phyloP scores from a whole-genome alignment of 1,140 invertebrate genomes.

The Sinella curviseta region DNA sequence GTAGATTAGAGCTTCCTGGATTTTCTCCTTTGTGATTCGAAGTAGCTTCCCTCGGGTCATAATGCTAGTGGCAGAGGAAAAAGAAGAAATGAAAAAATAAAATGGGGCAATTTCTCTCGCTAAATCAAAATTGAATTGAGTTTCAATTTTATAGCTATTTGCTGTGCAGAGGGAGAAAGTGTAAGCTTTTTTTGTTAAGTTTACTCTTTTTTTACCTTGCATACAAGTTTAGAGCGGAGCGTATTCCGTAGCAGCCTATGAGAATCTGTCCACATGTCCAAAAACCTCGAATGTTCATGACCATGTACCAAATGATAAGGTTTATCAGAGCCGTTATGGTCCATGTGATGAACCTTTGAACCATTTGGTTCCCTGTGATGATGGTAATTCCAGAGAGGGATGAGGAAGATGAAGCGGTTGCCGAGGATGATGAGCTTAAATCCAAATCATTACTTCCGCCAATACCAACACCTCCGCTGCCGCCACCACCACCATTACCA shows the following conservation, averaged over 20 bases:
- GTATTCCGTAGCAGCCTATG: constrained; percentile 3
- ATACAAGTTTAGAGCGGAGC: constrained; percentile 1
- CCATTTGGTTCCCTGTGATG: constrained; percentile 1
- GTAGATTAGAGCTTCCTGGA: background rate
- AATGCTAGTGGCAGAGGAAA: background rate
- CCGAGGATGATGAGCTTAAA: too few species aligned
- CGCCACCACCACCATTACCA: background rate
- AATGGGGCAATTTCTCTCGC: too few species aligned
- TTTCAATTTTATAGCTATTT: too few species aligned
- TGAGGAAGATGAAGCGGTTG: background rate
- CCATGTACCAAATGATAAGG: background rate
- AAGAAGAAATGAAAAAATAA: background rate
- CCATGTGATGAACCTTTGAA: background rate
- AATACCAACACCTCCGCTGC: background rate
- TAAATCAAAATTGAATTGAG: too few species aligned
- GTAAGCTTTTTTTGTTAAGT: too few species aligned
- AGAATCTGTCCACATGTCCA: constrained; percentile 10
- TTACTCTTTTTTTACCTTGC: too few species aligned
- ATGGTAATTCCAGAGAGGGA: background rate
- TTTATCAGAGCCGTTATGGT: background rate
- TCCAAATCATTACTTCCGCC: background rate
- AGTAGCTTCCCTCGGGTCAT: constrained; percentile 11
- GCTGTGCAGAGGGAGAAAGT: too few species aligned
- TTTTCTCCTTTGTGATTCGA: constrained; percentile 8
- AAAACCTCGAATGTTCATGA: background rate